Base-by-base conservation (phyloP, 2,113 vertebrate species). In the Neoarius graeffei region DNA sequence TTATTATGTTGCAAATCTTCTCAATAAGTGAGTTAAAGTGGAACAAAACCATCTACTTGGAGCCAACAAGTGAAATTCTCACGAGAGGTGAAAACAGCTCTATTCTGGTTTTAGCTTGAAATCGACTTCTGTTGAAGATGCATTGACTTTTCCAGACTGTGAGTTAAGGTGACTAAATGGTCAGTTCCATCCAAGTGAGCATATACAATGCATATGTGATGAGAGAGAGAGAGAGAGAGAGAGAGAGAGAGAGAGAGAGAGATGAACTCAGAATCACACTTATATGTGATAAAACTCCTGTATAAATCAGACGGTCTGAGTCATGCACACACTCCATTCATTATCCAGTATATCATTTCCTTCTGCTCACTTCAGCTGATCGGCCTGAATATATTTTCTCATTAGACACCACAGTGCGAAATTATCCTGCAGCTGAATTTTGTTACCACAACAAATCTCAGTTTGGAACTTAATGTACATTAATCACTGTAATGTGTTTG, bases 391-490 rank as follows among this genome's bases (percentile, higher is more conserved):
- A 35, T 79, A 54, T 87, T 85, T 87, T 69, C 64, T 71, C 52
- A 89, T 86, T 81, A 85, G 73, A 88, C 87, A 89, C 74, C 27
- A n/a, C 30, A 4, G 50, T 90, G 81, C 77, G 81, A 88, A 87
- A 85, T 54, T 62, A 62, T 25, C 64, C 71, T 64, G 85, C 30
- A 84, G 60, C 85, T 81, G 11, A 67, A 84, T 88, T 74, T 25
- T 85, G 19, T 35, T 60, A 71, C 25, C 74, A 77, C 4, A 82
- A 79, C 81, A 84, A 66, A 83, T 64, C 57, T 15, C 54, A 14
- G 4, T 54, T 30, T 17, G 27, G 64, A 84, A 69, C 48, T 11
- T 79, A n/a, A 57, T 80, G 23, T 17, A 27, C 52, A 80, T 30
- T 27, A 27, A 42, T 71, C 15, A 17, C 11, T 74, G 8, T 6